phyloP scores from a whole-genome alignment of 1,140 invertebrate species.

The Callitettix versicolor region DNA sequence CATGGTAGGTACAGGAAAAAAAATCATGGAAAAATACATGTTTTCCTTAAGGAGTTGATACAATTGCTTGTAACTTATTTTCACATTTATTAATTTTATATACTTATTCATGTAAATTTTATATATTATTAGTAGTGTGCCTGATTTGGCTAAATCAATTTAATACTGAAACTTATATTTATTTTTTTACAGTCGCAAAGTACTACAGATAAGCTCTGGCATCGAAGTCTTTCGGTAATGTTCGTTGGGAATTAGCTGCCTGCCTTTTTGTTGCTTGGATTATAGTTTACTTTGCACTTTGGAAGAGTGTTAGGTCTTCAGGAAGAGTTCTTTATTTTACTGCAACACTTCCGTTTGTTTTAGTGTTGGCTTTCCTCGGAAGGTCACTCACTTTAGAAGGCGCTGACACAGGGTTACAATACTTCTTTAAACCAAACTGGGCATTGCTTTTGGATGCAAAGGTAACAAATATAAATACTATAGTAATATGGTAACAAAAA shows the following conservation, averaged over 20 bases:
- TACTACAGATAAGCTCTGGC: slow-evolving; percentile 68
- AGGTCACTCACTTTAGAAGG: slow-evolving; percentile 72
- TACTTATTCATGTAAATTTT: too few species aligned
- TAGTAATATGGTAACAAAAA: too few species aligned
- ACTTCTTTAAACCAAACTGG: slow-evolving; percentile 83
- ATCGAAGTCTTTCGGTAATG: slow-evolving; percentile 67
- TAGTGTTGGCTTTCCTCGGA: slow-evolving; percentile 69
- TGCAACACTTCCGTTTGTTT: slow-evolving; percentile 69
- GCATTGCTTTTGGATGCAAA: slow-evolving; percentile 69
- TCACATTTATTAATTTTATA: too few species aligned
- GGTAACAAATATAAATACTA: slow-evolving; percentile 36
- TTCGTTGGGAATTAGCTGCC: slow-evolving; percentile 78
- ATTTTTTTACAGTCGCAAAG: slow-evolving; percentile 55
- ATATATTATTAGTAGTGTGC: too few species aligned
- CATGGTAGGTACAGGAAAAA: too few species aligned
- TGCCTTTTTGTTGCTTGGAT: slow-evolving; percentile 80
- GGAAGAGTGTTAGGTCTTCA: slow-evolving; percentile 82
- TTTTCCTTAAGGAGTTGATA: too few species aligned
- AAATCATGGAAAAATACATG: too few species aligned
- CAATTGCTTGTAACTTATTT: too few species aligned
- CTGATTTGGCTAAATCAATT: too few species aligned
- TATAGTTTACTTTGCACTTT: slow-evolving; percentile 83
- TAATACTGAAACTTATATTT: not conserved
- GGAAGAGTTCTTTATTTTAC: slow-evolving; percentile 76
- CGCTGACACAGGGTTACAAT: slow-evolving; percentile 63